Evolutionary conservation across 1,140 invertebrate species (phyloP).

Genomic region (Drosophila nannoptera): DNA sequence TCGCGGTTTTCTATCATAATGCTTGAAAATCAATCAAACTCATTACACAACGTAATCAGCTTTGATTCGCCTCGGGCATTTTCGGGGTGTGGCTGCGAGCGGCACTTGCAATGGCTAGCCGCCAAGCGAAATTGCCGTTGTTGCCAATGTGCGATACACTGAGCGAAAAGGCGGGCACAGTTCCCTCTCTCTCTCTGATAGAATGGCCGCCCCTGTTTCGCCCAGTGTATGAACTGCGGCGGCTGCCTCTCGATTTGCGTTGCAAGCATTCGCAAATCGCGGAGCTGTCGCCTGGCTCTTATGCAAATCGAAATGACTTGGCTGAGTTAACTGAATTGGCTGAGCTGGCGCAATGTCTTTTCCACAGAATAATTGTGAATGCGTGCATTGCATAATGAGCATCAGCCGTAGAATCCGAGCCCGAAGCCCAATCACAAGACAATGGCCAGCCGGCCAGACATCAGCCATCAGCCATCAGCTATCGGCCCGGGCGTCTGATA

Average conservation of each 20-base stretch:
- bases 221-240: conserved; percentile 22
- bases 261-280: conserved; percentile 26
- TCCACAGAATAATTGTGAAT: conserved; percentile 72
- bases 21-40: conserved; percentile 64
- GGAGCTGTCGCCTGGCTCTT: conserved; percentile 52
- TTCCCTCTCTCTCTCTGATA: neutral
- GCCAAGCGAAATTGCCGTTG: conserved; percentile 32
- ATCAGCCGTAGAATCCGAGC: conserved; percentile 3
- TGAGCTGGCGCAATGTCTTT: conserved; percentile 61
- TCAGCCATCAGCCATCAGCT: conserved; percentile 24
- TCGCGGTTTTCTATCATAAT: conserved; percentile 18
- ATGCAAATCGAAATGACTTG: conserved; percentile 74
- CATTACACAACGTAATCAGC: conserved; percentile 46
- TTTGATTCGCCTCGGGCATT: conserved; percentile 12
- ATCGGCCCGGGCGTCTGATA: conserved; percentile 26
- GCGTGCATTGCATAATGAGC: conserved; percentile 71
- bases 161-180: neutral
- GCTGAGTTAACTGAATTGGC: conserved; percentile 16
- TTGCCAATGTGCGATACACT: conserved; percentile 13
- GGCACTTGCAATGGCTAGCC: conserved; percentile 1
- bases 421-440: neutral
- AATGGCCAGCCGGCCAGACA: conserved; percentile 19
- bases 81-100: conserved; percentile 33
- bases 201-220: neutral
- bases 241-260: conserved; percentile 30